These are phyloP conservation scores for Solen grandis DNA, from an alignment of 1,140 invertebrate genomes.

Conservation along the genomic window DNA sequence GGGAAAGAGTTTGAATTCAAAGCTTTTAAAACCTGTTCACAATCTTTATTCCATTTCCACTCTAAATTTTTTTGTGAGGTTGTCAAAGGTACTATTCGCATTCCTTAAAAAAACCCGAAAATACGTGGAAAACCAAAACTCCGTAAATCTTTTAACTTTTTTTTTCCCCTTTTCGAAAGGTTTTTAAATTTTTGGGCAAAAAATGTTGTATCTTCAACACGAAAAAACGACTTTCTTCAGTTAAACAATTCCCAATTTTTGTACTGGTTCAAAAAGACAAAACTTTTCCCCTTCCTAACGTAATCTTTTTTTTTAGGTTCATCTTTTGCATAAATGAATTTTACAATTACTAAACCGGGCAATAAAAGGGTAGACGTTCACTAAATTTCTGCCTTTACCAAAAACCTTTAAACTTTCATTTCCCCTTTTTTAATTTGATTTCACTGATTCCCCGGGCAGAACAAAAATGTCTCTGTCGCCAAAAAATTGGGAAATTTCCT, in stretches of 20 bases:
- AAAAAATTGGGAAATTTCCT: too few relatives aligned
- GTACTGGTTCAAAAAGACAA: constrained; percentile 6
- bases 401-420: neutral
- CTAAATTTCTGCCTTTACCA: neutral
- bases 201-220: neutral
- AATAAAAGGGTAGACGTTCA: neutral
- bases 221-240: neutral
- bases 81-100: neutral
- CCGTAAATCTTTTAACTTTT: constrained; percentile 7
- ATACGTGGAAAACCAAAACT: constrained; percentile 21
- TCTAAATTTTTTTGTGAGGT: constrained; percentile 17
- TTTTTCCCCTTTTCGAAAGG: neutral
- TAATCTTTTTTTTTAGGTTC: neutral
- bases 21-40: constrained; percentile 9
- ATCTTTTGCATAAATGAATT: neutral
- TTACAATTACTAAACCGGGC: constrained; percentile 2
- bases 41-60: constrained; percentile 22
- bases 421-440: too few relatives aligned
- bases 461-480: constrained; percentile 8
- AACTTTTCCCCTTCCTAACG: neutral
- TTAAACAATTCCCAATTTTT: neutral
- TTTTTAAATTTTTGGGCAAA: neutral
- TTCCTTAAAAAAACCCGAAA: constrained; percentile 1
- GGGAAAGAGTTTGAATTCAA: constrained; percentile 6
- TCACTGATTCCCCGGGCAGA: constrained; percentile 15